Evolutionary conservation across 2,888 invertebrate species (phyloP), one percentile per base, ranked within the genome.

Genomic region (Apotomis capreana): DNA sequence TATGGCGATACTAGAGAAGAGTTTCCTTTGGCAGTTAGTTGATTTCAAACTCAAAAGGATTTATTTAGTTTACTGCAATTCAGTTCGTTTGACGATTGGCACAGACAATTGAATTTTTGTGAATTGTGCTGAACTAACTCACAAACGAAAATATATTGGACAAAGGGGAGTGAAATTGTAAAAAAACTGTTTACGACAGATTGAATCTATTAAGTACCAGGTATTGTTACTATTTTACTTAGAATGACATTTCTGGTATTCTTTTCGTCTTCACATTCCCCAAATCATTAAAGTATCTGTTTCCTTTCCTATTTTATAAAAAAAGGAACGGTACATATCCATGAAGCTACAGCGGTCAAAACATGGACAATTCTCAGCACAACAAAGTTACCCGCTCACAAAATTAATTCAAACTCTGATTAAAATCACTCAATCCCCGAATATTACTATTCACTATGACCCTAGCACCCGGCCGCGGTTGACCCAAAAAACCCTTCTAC

Each of bases 401-500:
- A 61, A 49, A 57, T 40, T 67, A 62, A 40, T 57, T 12, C 67
- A 61, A 61, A 54, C 54, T 44, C 64, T 37, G 61, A 71, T 71
- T 57, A 60, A 26, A 68, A 71, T 61, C 55, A 49, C 67, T 67
- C 70, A 52, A 65, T 65, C 54, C 60, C 55, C 59, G 67, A 51
- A 59, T 51, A 68, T 68, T 37, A 51, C 57, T 57, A 68, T 68
- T 40, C 57, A 63, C 36, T 54, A 58, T 59, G 40, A 61, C 61
- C 40, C 64, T 65, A 2, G 37, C 51, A 62, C 51, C 62, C 62
- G 69, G n/a, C 51, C 69, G 61, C 68, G 26, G 60, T 54, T 52
- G 71, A 58, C 71, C 71, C 52, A 36, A 71, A 70, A 71, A 59
- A 59, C 61, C 55, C 49, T 57, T 62, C 71, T 46, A n/a, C 68